Base-by-base conservation (phyloP, 2,797 vertebrate species). In the Salarias fasciatus region DNA sequence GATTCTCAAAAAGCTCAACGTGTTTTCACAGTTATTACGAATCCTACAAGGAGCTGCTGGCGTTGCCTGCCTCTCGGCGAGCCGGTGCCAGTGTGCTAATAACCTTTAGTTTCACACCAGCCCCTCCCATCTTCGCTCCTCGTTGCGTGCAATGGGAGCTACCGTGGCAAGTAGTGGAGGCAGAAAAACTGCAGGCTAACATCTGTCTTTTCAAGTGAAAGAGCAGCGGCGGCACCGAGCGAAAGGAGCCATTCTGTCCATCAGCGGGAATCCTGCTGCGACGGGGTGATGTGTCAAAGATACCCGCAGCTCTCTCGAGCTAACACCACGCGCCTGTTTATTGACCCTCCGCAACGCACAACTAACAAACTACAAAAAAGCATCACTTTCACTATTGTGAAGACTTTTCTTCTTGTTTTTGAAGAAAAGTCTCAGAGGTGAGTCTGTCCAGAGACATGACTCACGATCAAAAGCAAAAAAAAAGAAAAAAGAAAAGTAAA, bases 151-250 rank as follows among this genome's bases (percentile, higher is more conserved):
- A 33, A 12, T 43, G 48, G 33, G 28, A 40, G 61, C 79, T 63
- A 73, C 82, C 71, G 69, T 73, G 60, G 60, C 80, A 85, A 74
- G 71, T 57, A 45, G 54, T 46, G 15, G 31, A 60, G 66, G 73
- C 46, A 38, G 46, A 65, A 85, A 79, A 82, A 78, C 57, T 61
- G 64, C 53, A 54, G 49, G 55, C 60, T 33, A 76, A 77, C 76
- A 88, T 89, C 79, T 51, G 81, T 89, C 83, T 86, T 84, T 53
- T 64, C 40, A 51, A 62, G 65, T 84, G 78, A 88, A 75, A 83
- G 61, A 58, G 45, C 56, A 54, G 67, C 29, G 35, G 33, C 71
- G 35, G 33, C 71, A 79, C 51, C 53, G 62, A 57, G 63, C 72
- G 63, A 68, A 8, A 4, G 50, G 63, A 79, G 59, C 67, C 66